phyloP scores from a whole-genome alignment of 2,113 vertebrate genomes.

The Etia nguti region DNA sequence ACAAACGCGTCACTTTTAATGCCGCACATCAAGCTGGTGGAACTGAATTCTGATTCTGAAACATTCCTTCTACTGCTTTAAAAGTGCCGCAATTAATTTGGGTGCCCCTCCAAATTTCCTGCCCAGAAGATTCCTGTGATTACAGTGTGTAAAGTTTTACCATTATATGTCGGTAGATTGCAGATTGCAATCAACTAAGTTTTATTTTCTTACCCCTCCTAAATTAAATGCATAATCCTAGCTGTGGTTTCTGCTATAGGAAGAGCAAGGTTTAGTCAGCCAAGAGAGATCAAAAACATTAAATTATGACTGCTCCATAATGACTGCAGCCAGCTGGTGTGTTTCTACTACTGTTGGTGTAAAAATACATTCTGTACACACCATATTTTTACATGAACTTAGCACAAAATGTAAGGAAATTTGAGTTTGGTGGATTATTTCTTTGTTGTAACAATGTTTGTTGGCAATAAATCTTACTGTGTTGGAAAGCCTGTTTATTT shows the following conservation, averaged over 20 bases:
- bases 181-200: not conserved
- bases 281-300: not conserved
- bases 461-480: not conserved
- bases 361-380: not conserved
- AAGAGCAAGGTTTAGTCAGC: not conserved
- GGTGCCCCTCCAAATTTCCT: not conserved
- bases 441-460: not conserved
- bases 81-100: not conserved
- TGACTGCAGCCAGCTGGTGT: not conserved
- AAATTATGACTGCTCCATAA: not conserved
- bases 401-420: not conserved
- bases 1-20: not conserved
- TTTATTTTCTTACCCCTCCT: not conserved
- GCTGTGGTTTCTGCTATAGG: accelerated
- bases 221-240: accelerated
- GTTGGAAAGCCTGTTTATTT: not conserved
- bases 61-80: not conserved
- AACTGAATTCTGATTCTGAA: not conserved
- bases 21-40: not conserved
- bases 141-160: not conserved
- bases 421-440: not conserved
- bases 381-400: not conserved
- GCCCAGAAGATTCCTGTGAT: not conserved
- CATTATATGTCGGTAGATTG: not conserved
- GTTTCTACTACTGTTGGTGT: not conserved